Evolutionary conservation across 2,113 vertebrate genomes (phyloP), one percentile per base, ranked within the genome.

Genomic region (Alligator mississippiensis): DNA sequence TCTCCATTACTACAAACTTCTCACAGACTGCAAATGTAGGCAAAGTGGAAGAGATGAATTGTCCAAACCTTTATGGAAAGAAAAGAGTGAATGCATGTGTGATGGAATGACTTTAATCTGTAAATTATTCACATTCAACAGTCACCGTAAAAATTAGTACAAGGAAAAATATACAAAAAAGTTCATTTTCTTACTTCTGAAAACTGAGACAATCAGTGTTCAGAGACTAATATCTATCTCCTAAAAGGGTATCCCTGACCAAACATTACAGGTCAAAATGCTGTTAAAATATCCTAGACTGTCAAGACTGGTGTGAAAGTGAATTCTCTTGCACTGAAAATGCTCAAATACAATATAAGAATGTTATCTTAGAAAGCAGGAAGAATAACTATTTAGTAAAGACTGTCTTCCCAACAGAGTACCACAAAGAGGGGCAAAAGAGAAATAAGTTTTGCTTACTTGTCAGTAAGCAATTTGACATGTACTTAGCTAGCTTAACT

Each of bases 1-100:
- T 97, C 96, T 99, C 99, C 99, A 99, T 99, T 84, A 99, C 97
- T n/a, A 99, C 99, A 98, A 99, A 99, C 98, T 99, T 99, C 97
- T 99, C 99, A 97, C 99, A 99, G 85, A 99, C 99, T 1, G 99
- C 99, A 86, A 99, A 99, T 0, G 99, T 99, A 85, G 99, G 99
- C 81, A 99, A 98, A 83, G 99, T 99, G 38, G 99, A 99, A 84
- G 99, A 99, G 97, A 99, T 98, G 96, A 99, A 99, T 97, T 99
- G 99, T 75, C 99, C 99, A 87, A 99, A 99, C 96, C 99, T 99
- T 98, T 27, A 96, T 34, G 78, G 17, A 77, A 27, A 90, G 83
- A 90, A 88, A 95, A 91, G 92, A 79, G n/a, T 72, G 38, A 11
- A 92, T 9, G 95, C 66, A 80, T 38, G 62, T 77, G 70, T 76